A percentile compares a stretch with the other conserved stretches of the same genome.
phyloP scores from a whole-genome alignment of 2,888 invertebrate genomes.

The Spisula subtruncata region DNA sequence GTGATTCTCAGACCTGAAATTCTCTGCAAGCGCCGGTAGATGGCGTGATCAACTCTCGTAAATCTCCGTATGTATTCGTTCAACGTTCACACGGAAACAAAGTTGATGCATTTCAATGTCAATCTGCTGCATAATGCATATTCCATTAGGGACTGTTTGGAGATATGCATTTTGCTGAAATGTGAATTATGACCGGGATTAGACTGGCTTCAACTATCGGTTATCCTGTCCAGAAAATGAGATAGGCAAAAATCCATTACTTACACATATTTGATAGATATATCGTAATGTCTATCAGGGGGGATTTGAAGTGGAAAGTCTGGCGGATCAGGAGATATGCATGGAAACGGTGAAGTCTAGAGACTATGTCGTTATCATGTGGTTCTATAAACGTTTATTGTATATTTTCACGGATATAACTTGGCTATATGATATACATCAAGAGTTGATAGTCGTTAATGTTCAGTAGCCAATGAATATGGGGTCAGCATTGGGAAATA shows the following conservation, averaged over 20 bases:
- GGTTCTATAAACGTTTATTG: neutral
- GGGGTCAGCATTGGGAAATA: too few species aligned
- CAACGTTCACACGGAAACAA: constrained; percentile 26
- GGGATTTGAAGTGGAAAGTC: neutral
- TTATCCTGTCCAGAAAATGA: constrained; percentile 32
- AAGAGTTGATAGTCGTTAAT: neutral
- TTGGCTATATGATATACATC: neutral
- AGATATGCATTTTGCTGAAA: constrained; percentile 20
- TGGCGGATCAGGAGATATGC: neutral
- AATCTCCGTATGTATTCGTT: constrained; percentile 17
- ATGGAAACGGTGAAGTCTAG: neutral
- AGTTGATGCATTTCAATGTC: neutral
- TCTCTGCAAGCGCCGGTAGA: neutral
- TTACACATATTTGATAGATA: constrained; percentile 27
- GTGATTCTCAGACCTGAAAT: neutral
- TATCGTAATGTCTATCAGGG: neutral
- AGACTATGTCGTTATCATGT: neutral
- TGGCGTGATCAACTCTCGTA: constrained; percentile 9
- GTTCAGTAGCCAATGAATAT: neutral
- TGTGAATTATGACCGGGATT: constrained; percentile 22
- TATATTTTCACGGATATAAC: constrained; percentile 7
- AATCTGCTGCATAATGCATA: constrained; percentile 8
- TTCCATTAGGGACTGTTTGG: constrained; percentile 21
- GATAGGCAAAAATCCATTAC: constrained; percentile 23
- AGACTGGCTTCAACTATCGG: constrained; percentile 22